Conservation (phyloP, 2,888 invertebrate species). For the Dryocosmus kuriphilus region DNA sequence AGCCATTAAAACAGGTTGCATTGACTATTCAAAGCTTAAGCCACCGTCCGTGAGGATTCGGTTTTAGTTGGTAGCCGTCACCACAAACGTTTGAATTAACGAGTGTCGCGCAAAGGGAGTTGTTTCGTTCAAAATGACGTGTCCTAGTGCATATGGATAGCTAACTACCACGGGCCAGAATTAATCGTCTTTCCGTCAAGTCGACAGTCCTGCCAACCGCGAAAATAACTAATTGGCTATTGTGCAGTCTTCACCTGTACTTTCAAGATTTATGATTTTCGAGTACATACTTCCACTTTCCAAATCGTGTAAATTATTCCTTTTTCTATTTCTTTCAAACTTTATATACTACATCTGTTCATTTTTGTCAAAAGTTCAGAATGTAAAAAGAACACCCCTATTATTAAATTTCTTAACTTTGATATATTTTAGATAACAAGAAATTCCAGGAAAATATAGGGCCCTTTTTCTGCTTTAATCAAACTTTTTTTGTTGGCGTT, state of each 20-base stretch:
- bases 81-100: slow-evolving; percentile 39
- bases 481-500: too few species aligned
- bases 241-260: slow-evolving; percentile 22
- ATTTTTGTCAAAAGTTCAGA: too few species aligned
- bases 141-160: slow-evolving; percentile 33
- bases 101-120: slow-evolving; percentile 37
- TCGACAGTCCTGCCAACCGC: slow-evolving; percentile 39
- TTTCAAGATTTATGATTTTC: slow-evolving; percentile 18
- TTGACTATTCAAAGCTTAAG: slow-evolving; percentile 36
- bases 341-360: not conserved
- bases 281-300: not conserved
- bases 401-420: too few species aligned
- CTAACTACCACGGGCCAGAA: slow-evolving; percentile 29
- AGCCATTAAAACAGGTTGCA: slow-evolving; percentile 33
- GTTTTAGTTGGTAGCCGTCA: slow-evolving; percentile 31
- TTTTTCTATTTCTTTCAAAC: not conserved
- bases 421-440: too few species aligned
- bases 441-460: too few species aligned
- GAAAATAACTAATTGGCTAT: slow-evolving; percentile 39
- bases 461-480: too few species aligned
- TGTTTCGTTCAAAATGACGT: slow-evolving; percentile 38
- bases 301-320: not conserved
- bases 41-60: slow-evolving; percentile 28
- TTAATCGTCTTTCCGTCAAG: slow-evolving; percentile 39
- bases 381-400: too few species aligned